Evolutionary conservation across 2,113 vertebrate genomes (phyloP), one percentile per base, ranked within the genome.

Genomic region (Ophiodon elongatus): DNA sequence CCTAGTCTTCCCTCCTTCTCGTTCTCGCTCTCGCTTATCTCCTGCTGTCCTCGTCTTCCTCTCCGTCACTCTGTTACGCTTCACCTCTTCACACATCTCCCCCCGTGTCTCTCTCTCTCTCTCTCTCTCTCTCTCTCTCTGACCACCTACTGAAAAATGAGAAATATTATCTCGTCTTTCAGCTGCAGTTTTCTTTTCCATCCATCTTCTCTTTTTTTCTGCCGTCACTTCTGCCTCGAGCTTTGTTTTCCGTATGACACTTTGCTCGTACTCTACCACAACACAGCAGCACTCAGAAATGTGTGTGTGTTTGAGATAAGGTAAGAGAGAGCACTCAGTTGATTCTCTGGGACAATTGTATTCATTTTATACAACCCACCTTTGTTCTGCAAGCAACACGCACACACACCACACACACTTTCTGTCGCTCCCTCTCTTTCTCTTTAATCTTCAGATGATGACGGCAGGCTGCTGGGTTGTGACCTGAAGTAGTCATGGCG

Each of bases 91-190:
- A 39, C 43, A 62, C 70, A 82, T 92, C 85, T 88, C 39, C 21
- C 70, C 73, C 76, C 56, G 73, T 62, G 60, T 15, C 54, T 23
- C 68, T 76, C 54, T 37, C 1, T 33, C 47, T 25, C 33, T 50
- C 69, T 78, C 54, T 75, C 31, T 23, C 23, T 21, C 39, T 13
- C 37, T 31, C 65, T 62, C 52, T 72, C 47, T 21, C 59, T 66
- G 80, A 83, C 85, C 76, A 86, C 76, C 74, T 57, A 45, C 82
- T 89, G 83, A 87, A 85, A 87, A 90, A 93, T 82, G 73, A 87
- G 80, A 86, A 83, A 89, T 83, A 90, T 88, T 79, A 88, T 90
- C 85, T 82, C 45, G 43, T 86, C 88, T 88, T 79, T 91, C 86
- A 76, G 73, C 67, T 71, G 65, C 62, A 83, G n/a, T 92, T 91